These are phyloP conservation scores for Parnassius glacialis DNA, from an alignment of 2,888 invertebrate species.

Conservation along the genomic window DNA sequence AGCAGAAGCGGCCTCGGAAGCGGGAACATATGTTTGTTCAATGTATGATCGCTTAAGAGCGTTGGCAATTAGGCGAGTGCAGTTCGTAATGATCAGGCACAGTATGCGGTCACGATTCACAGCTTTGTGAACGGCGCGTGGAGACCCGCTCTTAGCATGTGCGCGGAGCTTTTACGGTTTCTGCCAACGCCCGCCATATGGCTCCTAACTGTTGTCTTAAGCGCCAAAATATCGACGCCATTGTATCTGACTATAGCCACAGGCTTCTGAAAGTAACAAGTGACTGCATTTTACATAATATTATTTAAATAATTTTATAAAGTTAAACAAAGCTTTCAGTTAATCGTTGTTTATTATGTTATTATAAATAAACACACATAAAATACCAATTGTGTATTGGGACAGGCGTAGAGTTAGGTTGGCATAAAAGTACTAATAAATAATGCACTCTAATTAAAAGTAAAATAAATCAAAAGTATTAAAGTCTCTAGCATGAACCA, in stretches of 20 bases:
- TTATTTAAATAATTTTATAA: neutral
- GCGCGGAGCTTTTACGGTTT: conserved; percentile 73
- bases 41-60: conserved; percentile 51
- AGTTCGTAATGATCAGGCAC: conserved; percentile 52
- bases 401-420: no score
- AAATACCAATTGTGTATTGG: no score
- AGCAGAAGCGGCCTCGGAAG: conserved; percentile 58
- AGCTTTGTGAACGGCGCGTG: conserved; percentile 33
- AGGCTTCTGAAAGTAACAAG: conserved; percentile 14
- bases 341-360: neutral
- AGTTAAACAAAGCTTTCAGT: neutral
- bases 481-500: no score
- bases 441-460: no score
- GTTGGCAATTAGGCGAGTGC: conserved; percentile 57
- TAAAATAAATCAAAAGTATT: no score
- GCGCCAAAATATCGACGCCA: conserved; percentile 17
- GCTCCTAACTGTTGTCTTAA: conserved; percentile 47
- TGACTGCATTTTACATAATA: conserved; percentile 16
- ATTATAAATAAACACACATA: no score
- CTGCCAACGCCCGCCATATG: conserved; percentile 61
- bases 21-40: conserved; percentile 64
- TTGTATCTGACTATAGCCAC: conserved; percentile 20
- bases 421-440: no score
- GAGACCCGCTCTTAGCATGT: conserved; percentile 32
- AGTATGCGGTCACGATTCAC: conserved; percentile 37